Evolutionary conservation across 37 sponge, comb jelly and placozoan species (phyloP), one percentile per base, ranked within the genome.

Genomic region (Oopsacas minuta): DNA sequence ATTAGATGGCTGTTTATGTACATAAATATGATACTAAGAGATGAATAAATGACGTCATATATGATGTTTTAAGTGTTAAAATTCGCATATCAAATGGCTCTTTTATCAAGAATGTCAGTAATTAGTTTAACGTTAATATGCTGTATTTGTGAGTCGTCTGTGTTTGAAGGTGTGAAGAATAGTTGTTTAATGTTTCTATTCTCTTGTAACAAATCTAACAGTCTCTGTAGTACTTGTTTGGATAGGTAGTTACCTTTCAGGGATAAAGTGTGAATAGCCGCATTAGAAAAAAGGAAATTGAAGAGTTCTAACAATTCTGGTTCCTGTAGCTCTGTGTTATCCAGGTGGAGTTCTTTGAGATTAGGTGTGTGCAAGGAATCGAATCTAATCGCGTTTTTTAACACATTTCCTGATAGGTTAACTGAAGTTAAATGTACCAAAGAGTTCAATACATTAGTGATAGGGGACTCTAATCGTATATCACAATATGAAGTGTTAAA

Each of bases 401-500:
- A n/a, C 75, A 61, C 75, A 61, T 61, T 61, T 61, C 75, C 75
- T 32, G 75, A 61, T 20, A 61, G 75, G 28, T 61, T 61, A 61
- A 61, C 17, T 3, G 1, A 25, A 32, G 22, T n/a, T 12, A 61
- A 61, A 3, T 61, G 75, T 32, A 10, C 22, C 22, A 61, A 12
- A 25, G 75, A 61, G 28, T 61, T 61, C 75, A 61, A 12, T 61
- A n/a, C 17, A 3, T n/a, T 61, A 3, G 75, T 61, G 75, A 61
- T 10, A 3, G 75, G 28, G 1, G 3, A 3, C 32, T n/a, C 30
- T 25, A 61, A 61, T 3, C 1, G 30, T 3, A 61, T n/a, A 34
- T 61, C 28, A 61, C 75, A 61, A n/a, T 61, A 20, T n/a, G 75
- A 61, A n/a, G 75, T 61, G 75, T 61, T 61, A n/a, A 61, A 61